A percentile compares a stretch with the other conserved stretches of the same genome.
Evolutionary conservation across 30 jellyfish, hydroid and myxozoan species (phyloP).

Genomic region (Aurelia aurita): DNA sequence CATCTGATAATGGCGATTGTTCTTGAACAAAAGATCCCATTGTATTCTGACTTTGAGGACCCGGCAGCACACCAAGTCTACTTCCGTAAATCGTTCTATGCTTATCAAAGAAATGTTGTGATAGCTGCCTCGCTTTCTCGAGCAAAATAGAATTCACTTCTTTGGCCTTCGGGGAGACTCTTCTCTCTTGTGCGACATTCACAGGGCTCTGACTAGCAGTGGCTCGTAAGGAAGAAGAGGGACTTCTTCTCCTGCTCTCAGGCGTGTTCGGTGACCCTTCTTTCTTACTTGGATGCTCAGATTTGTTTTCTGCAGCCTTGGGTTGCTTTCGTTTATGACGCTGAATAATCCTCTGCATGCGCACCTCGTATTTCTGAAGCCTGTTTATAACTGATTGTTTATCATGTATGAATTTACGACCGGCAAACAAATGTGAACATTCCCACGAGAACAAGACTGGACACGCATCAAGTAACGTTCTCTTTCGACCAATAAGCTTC

Average conservation of each 20-base stretch:
- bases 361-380: constrained; percentile 23
- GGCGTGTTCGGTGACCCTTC: neutral
- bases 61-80: too few relatives aligned
- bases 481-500: constrained; percentile 24
- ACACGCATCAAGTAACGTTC: constrained; percentile 6
- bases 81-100: too few relatives aligned
- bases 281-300: neutral
- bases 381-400: constrained; percentile 7
- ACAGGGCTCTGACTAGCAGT: constrained; percentile 16
- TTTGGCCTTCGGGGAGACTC: neutral
- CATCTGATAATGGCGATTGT: too few relatives aligned
- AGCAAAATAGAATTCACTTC: neutral
- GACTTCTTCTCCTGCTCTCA: neutral
- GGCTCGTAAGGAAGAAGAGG: constrained; percentile 2
- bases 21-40: too few relatives aligned
- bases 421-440: constrained; percentile 31
- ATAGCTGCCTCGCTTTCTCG: neutral
- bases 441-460: constrained; percentile 34
- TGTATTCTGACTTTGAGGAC: too few relatives aligned
- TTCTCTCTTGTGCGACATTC: neutral
- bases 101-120: too few relatives aligned
- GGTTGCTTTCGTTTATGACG: neutral
- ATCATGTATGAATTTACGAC: constrained; percentile 35
- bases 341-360: constrained; percentile 9
- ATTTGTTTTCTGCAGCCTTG: neutral